These are phyloP conservation scores for Oligia strigilis DNA, from an alignment of 2,888 invertebrate species.

Conservation along the genomic window DNA sequence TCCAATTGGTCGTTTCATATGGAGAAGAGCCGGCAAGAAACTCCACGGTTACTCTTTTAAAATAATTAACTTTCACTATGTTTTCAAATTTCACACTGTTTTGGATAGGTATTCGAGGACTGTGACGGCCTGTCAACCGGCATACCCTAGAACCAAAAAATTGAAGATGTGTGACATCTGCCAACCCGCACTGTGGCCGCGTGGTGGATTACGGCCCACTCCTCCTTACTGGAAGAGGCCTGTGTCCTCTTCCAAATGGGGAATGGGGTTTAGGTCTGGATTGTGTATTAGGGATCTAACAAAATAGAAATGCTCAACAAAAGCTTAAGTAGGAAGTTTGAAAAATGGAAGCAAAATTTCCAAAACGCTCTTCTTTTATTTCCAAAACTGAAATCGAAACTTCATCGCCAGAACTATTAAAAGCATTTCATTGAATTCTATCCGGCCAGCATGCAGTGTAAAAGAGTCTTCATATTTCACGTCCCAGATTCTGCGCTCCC, in stretches of 20 bases:
- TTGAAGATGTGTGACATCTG: too few species aligned
- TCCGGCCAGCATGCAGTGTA: conserved; percentile 51
- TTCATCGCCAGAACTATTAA: conserved; percentile 36
- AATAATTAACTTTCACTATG: neutral
- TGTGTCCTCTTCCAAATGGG: too few species aligned
- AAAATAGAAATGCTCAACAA: neutral
- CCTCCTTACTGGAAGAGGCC: too few species aligned
- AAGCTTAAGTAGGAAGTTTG: neutral
- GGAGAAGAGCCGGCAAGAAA: neutral
- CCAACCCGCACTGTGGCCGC: too few species aligned
- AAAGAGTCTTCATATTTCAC: conserved; percentile 61
- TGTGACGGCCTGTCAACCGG: too few species aligned
- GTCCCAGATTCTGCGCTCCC: conserved; percentile 47
- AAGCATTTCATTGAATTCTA: conserved; percentile 35
- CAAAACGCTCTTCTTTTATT: conserved; percentile 3
- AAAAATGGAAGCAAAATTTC: neutral
- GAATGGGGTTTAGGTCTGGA: too few species aligned
- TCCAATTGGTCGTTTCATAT: too few species aligned
- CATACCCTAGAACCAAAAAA: too few species aligned
- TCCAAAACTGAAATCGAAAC: conserved; percentile 44
- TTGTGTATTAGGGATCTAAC: neutral
- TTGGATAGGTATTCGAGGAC: neutral
- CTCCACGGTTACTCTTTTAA: neutral
- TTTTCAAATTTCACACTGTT: neutral
- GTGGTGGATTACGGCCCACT: too few species aligned